Evolutionary conservation across 2,888 invertebrate species (phyloP).

Genomic region (Sarcophaga subvicina): DNA sequence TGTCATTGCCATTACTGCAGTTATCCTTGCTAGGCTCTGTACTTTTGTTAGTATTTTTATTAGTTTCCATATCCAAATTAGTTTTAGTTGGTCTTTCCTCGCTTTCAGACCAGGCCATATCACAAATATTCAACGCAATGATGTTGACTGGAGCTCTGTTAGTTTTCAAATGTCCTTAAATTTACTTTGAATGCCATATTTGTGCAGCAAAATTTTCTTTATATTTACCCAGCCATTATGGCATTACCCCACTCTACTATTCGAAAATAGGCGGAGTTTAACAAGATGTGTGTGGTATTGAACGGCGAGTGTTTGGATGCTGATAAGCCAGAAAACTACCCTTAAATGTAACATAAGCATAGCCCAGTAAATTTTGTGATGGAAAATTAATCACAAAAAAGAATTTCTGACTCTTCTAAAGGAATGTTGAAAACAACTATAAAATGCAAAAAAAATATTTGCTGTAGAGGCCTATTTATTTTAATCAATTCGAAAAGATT

Average conservation of each 20-base stretch:
- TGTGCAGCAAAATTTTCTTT: slow-evolving; percentile 40
- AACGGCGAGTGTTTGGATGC: slow-evolving; percentile 59
- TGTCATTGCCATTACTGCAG: slow-evolving; percentile 7
- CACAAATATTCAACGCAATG: not conserved
- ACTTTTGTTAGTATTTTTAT: slow-evolving; percentile 8
- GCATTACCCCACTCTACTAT: slow-evolving; percentile 40
- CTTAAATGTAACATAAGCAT: slow-evolving; percentile 33
- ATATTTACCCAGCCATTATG: slow-evolving; percentile 26
- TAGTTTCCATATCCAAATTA: slow-evolving; percentile 30
- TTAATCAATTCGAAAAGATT: no score
- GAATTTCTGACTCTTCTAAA: not conserved
- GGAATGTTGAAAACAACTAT: not conserved
- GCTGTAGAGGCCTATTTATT: no score
- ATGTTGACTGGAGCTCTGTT: not conserved
- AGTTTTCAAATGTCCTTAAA: slow-evolving; percentile 56
- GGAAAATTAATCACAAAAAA: no score
- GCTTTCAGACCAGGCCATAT: slow-evolving; percentile 48
- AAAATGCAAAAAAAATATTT: no score
- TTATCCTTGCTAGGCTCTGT: slow-evolving; percentile 27
- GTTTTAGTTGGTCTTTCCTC: slow-evolving; percentile 47
- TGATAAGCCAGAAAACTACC: slow-evolving; percentile 64
- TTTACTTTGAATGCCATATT: slow-evolving; percentile 48
- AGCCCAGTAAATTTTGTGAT: slow-evolving; percentile 9
- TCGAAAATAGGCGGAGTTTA: slow-evolving; percentile 67
- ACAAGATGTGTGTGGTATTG: not conserved